Evolutionary conservation across 2,113 vertebrate species (phyloP).

Genomic region (Macaca fascicularis): DNA sequence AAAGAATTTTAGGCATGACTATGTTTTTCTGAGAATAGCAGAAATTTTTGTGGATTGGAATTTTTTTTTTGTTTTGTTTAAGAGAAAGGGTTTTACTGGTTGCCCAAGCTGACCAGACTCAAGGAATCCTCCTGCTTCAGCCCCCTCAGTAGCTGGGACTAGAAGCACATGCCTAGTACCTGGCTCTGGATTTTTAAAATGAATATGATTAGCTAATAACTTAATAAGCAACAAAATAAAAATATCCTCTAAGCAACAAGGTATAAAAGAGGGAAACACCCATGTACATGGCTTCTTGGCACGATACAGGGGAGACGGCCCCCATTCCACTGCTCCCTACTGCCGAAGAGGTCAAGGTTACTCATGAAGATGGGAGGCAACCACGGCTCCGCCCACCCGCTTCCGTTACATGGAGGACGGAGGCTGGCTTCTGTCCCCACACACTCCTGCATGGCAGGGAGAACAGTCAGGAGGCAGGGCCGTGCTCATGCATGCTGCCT

Average conservation of each 20-base stretch:
- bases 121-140: not conserved
- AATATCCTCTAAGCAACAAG: not conserved
- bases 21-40: not conserved
- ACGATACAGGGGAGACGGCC: accelerated
- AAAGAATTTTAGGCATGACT: not conserved
- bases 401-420: accelerated
- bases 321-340: too few species aligned
- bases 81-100: not conserved
- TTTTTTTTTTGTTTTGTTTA: not conserved
- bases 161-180: not conserved
- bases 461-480: accelerated
- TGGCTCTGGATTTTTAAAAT: not conserved
- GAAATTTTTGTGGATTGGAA: not conserved
- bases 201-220: not conserved
- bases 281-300: accelerated
- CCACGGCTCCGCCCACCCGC: accelerated
- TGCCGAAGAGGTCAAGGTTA: not conserved
- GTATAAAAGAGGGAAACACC: not conserved
- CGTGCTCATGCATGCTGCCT: accelerated
- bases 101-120: not conserved
- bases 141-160: not conserved
- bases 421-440: not conserved
- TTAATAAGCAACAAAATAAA: not conserved
- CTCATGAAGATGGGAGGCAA: not conserved
- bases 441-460: not conserved